Evolutionary conservation across 2,797 vertebrate species (phyloP).

Genomic region (Diceros bicornis): DNA sequence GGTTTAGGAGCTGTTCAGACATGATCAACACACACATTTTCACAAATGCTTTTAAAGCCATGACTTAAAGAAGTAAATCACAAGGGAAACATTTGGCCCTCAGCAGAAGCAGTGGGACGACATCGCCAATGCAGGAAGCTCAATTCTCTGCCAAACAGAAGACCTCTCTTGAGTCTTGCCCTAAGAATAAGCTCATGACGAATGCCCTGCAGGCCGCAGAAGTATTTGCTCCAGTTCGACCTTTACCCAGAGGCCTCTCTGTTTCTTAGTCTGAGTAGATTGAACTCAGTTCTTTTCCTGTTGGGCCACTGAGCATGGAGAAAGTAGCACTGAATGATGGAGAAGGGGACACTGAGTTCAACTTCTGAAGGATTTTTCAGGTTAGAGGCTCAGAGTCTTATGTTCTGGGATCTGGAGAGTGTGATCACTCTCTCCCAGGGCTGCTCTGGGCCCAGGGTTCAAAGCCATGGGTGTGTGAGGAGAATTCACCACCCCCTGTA

Average conservation of each 20-base stretch:
- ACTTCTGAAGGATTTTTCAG: neutral
- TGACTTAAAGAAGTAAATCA: neutral
- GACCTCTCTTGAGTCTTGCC: neutral
- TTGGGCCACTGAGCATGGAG: neutral
- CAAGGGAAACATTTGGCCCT: neutral
- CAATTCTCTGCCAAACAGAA: neutral
- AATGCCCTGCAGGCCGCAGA: neutral
- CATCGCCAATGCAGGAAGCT: neutral
- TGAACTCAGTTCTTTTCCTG: neutral
- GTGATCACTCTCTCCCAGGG: neutral
- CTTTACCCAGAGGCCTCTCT: neutral
- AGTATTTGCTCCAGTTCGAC: neutral
- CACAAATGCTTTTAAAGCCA: neutral
- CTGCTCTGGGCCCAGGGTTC: neutral
- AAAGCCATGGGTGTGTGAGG: neutral
- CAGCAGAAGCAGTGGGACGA: neutral
- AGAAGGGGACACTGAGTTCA: neutral
- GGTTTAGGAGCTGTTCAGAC: conserved; percentile 25
- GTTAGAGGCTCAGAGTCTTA: neutral
- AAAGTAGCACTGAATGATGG: neutral
- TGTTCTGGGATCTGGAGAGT: neutral
- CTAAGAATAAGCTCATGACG: neutral
- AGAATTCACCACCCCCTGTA: neutral
- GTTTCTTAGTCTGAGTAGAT: neutral
- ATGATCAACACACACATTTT: neutral